Evolutionary conservation across 1,140 invertebrate genomes (phyloP), one percentile per base, ranked within the genome.

Genomic region (Magallana ariakensis): DNA sequence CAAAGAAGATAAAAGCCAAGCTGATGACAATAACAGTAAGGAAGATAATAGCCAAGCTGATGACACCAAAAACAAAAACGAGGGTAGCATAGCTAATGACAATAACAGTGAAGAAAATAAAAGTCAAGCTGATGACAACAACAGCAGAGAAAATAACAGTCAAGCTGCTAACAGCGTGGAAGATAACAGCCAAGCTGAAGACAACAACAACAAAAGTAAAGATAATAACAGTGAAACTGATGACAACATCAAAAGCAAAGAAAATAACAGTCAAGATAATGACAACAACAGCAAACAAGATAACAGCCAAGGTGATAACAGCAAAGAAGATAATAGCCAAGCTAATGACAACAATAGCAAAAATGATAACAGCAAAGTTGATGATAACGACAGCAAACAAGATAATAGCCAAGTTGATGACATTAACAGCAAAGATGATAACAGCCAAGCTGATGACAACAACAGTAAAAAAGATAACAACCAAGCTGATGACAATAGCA

Each of bases 181-280:
- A 8, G 62, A 70, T 8, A 22, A 26, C 2, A 70, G 26, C 11
- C 19, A 70, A 5, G 8, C n/a, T 19, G 62, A 66, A 16, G 58
- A 60, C 22, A 19, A 66, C n/a, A 19, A 66, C 62, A 66, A 66
- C 57, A 58, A n/a, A n/a, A n/a, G n/a, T n/a, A n/a, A n/a, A n/a
- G n/a, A 16, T 16, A 58, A 58, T 13, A 16, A 10, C 22, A 19
- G 22, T 16, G 62, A 19, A n/a, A 19, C 1, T 19, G 10, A 16
- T 66, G 22, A 6, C n/a, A 19, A 1, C n/a, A 9, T 19, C 10
- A 9, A 16, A n/a, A 19, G 0, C 22, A 19, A 19, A 66, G 4
- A 66, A 8, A 19, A 19, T 19, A 66, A 22, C 2, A 22, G n/a
- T n/a, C n/a, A n/a, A n/a, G n/a, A n/a, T n/a, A n/a, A n/a, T n/a